Evolutionary conservation across 2,888 invertebrate species (phyloP).

Genomic region (Minunthozetes semirufus): DNA sequence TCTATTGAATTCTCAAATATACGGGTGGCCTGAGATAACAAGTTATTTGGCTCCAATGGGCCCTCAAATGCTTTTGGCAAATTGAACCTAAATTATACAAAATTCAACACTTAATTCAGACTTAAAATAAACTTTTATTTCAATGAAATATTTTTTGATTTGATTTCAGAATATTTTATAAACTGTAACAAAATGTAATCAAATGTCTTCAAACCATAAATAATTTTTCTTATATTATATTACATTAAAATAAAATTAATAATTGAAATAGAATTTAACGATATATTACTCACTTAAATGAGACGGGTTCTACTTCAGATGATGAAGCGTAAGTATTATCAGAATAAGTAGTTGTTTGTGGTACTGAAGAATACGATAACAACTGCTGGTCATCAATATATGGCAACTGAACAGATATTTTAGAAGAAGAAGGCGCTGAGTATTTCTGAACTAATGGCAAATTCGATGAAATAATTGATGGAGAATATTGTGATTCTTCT

Average conservation of each 20-base stretch:
- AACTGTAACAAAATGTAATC: too few species aligned
- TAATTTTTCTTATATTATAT: too few species aligned
- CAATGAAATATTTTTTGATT: too few species aligned
- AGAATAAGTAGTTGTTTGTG: neutral
- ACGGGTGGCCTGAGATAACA: constrained; percentile 30
- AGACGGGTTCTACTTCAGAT: neutral
- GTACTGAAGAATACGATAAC: neutral
- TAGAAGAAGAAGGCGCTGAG: neutral
- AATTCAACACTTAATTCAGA: neutral
- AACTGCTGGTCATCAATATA: constrained; percentile 6
- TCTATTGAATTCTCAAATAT: constrained; percentile 34
- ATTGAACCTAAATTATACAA: constrained; percentile 19
- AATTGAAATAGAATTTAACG: too few species aligned
- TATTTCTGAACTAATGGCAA: neutral
- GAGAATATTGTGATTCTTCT: constrained; percentile 15
- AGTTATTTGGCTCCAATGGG: constrained; percentile 34
- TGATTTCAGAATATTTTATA: too few species aligned
- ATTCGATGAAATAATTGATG: neutral
- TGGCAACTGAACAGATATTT: neutral
- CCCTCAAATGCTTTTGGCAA: constrained; percentile 34
- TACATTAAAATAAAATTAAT: too few species aligned
- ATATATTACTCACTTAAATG: constrained; percentile 1
- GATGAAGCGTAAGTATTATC: constrained; percentile 13
- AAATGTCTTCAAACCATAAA: too few species aligned
- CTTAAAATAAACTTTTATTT: too few species aligned